Evolutionary conservation across 1,140 invertebrate species (phyloP), one percentile per base, ranked within the genome.

Genomic region (Agrilus planipennis): DNA sequence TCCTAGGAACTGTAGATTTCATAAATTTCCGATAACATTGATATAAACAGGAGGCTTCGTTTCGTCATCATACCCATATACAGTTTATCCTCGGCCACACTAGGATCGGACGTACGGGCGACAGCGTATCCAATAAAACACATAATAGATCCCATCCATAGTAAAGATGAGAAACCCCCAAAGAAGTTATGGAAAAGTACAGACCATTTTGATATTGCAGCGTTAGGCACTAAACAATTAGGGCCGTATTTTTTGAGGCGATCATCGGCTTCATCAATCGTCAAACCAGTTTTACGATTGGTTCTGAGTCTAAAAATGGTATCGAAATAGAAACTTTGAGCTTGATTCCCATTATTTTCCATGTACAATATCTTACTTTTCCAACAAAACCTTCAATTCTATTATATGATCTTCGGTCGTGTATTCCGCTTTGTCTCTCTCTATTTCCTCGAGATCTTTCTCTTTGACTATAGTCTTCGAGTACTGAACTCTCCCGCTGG

Each of bases 321-420:
- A n/a, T n/a, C n/a, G 38, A 51, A 59, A 48, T 58, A 57, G 53
- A 47, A 15, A 4, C 5, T 28, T 9, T 3, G 7, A 29, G 3
- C 18, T 10, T 10, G 11, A 14, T 5, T 38, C 28, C 4, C 7
- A 25, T 3, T 39, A 17, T 11, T 38, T 14, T 25, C 23, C 2
- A 9, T 39, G 2, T 6, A 4, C n/a, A 11, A 30, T 18, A 14
- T n/a, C 18, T 41, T 43, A 53, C 45, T 25, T 43, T 20, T 36
- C 23, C 20, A 42, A 40, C 50, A 84, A 62, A 55, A 81, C 75
- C 46, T 76, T 69, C 30, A 83, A 53, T 30, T 73, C 64, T 42
- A 84, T 64, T 53, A 67, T 73, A 56, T 89, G 85, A 51, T 86
- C 81, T 49, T 84, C 82, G 41, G 82, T 79, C 41, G 76, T 72